These are phyloP conservation scores for Ennomos fuscantarius DNA, from an alignment of 2,888 invertebrate species.

Conservation along the genomic window DNA sequence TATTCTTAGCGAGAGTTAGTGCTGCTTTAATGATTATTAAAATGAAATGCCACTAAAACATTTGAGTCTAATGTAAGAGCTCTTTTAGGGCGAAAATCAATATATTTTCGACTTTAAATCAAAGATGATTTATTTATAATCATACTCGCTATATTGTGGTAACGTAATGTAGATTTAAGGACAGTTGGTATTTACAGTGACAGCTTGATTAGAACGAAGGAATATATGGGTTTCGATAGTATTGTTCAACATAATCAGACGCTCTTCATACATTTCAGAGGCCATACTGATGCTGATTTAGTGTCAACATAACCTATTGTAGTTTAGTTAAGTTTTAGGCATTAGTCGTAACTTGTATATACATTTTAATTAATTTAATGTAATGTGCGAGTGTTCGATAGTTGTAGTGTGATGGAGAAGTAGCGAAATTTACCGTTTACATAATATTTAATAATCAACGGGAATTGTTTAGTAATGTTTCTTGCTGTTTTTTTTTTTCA, in stretches of 20 bases:
- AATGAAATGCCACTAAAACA: conserved; percentile 3
- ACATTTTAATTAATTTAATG: conserved; percentile 80
- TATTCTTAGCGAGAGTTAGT: too few species aligned
- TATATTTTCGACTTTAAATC: not conserved
- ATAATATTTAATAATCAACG: conserved; percentile 56
- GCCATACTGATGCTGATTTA: conserved; percentile 70
- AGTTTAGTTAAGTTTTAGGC: conserved; percentile 68
- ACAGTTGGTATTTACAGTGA: conserved; percentile 16
- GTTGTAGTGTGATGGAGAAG: conserved; percentile 79
- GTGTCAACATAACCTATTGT: conserved; percentile 56
- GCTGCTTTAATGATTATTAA: too few species aligned
- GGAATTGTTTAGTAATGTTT: conserved; percentile 26
- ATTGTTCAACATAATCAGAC: conserved; percentile 50
- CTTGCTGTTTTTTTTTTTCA: conserved; percentile 15
- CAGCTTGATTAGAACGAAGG: conserved; percentile 14
- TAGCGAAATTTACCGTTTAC: conserved; percentile 64
- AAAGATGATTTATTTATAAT: conserved; percentile 12
- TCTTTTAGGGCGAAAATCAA: conserved; percentile 2
- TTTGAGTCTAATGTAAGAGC: not conserved
- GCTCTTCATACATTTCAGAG: conserved; percentile 49
- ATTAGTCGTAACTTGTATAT: conserved; percentile 81
- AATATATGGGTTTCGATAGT: conserved; percentile 29
- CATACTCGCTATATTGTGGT: conserved; percentile 23
- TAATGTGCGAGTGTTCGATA: conserved; percentile 84
- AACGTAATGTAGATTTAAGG: conserved; percentile 23